Percentiles rank a stretch among this genome's conserved stretches.
Evolutionary conservation across 2,113 vertebrate genomes (phyloP).

Genomic region (Gopherus flavomarginatus): DNA sequence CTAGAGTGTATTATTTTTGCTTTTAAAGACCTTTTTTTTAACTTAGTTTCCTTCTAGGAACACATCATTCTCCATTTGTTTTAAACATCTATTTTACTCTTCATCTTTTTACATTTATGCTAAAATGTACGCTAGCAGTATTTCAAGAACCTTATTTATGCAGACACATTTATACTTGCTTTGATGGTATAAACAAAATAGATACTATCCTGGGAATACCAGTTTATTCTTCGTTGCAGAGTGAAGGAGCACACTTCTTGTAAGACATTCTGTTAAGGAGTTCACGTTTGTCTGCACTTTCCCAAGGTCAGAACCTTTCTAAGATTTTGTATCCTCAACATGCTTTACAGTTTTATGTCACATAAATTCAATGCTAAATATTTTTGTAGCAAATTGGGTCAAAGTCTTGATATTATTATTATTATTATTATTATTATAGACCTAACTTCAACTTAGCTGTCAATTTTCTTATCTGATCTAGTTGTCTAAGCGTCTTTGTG

Average conservation of each 20-base stretch:
- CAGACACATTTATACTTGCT: background rate
- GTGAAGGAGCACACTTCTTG: rapidly evolving
- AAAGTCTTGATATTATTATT: background rate
- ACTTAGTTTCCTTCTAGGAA: background rate
- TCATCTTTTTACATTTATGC: background rate
- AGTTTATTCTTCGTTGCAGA: background rate
- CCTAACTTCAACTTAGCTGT: background rate
- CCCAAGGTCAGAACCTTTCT: slow-evolving; percentile 21
- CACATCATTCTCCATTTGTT: background rate
- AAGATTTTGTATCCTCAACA: background rate
- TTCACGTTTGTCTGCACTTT: background rate
- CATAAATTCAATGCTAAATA: background rate
- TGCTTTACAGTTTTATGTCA: background rate
- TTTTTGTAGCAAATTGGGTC: background rate
- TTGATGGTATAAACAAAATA: background rate
- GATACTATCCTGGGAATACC: background rate
- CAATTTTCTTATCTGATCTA: slow-evolving; percentile 25
- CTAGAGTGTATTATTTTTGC: background rate
- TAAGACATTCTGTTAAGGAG: slow-evolving; percentile 14
- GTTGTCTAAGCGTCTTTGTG: slow-evolving; percentile 22
- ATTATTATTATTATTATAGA: background rate
- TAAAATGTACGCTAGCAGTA: background rate
- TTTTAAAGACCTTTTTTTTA: background rate
- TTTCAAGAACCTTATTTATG: background rate
- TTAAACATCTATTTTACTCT: background rate